Evolutionary conservation across 2,888 invertebrate genomes (phyloP), one percentile per base, ranked within the genome.

Genomic region (Lordiphosa fenestrarum): DNA sequence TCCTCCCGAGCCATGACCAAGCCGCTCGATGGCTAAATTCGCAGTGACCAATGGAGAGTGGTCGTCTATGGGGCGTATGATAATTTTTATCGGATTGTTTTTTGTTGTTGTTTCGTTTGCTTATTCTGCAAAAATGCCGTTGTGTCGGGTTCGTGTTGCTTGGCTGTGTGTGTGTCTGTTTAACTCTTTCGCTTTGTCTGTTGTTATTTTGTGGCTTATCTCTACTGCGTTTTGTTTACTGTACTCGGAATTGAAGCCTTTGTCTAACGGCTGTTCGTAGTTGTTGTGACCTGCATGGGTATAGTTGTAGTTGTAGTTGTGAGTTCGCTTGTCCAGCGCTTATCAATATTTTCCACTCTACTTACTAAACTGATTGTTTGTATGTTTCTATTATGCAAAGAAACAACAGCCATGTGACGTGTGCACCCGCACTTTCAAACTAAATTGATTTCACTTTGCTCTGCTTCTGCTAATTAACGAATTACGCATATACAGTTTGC

Each of bases 121-220:
- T 54, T 53, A 39, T 53, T 68, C 83, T 84, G 80, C 60, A 62
- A 66, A 60, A 60, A 46, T 58, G 39, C 48, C 42, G 59, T 61
- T 81, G 55, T 62, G 52, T 56, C 53, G 30, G 33, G 9, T 25
- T 49, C 12, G 12, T 2, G 23, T 7, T 23, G 38, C 10, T 25
- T 35, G 25, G 39, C 39, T 30, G 35, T 40, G 54, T 36, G 41
- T 64, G 50, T 53, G 49, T 40, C 49, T 44, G 35, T 47, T 65
- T 46, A 84, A 84, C 84, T 78, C 74, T 81, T 78, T 69, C 64
- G 81, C 77, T 83, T 83, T 83, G 71, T 82, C 65, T 72, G 53
- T 57, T 69, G 75, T 73, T 66, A 54, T 55, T 53, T 65, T 39
- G 49, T 39, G 63, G 63, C 57, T 82, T 71, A 76, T 73, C 71